Percentiles rank a stretch among this genome's conserved stretches.
These are phyloP conservation scores for Zosterops japonicus DNA, from an alignment of 2,113 vertebrate species.

Conservation along the genomic window DNA sequence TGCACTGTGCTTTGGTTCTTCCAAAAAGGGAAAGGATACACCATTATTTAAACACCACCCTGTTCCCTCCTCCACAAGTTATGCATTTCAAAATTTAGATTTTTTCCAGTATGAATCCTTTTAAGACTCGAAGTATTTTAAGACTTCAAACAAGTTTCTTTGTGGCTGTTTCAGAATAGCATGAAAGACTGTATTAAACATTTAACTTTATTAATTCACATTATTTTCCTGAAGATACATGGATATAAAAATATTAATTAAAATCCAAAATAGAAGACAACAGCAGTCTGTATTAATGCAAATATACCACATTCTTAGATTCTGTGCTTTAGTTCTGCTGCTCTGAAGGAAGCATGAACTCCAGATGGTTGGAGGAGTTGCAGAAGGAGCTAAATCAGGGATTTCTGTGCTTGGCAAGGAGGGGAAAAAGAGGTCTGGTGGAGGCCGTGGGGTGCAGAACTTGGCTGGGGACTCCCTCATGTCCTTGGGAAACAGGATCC, in stretches of 20 bases:
- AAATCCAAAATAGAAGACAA: background rate
- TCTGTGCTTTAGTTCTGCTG: background rate
- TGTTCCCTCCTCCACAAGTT: background rate
- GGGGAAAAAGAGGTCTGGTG: background rate
- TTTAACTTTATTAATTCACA: background rate
- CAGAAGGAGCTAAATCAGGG: background rate
- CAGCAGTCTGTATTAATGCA: background rate
- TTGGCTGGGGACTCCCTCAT: background rate
- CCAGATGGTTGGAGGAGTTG: conserved; percentile 47
- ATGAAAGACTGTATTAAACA: background rate
- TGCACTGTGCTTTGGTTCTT: background rate
- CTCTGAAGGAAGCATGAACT: background rate
- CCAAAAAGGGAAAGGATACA: background rate
- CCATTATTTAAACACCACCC: background rate
- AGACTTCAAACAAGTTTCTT: background rate
- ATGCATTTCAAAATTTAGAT: background rate
- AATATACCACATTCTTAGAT: background rate
- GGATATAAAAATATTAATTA: background rate
- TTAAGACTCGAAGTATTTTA: background rate
- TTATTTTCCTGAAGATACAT: background rate
- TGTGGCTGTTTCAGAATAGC: background rate
- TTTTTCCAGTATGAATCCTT: conserved; percentile 1
- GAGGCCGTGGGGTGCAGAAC: background rate
- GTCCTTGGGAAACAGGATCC: background rate
- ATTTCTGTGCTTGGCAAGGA: background rate